Evolutionary conservation across 2,888 invertebrate species (phyloP).

Genomic region (Sminthurinus aureus): DNA sequence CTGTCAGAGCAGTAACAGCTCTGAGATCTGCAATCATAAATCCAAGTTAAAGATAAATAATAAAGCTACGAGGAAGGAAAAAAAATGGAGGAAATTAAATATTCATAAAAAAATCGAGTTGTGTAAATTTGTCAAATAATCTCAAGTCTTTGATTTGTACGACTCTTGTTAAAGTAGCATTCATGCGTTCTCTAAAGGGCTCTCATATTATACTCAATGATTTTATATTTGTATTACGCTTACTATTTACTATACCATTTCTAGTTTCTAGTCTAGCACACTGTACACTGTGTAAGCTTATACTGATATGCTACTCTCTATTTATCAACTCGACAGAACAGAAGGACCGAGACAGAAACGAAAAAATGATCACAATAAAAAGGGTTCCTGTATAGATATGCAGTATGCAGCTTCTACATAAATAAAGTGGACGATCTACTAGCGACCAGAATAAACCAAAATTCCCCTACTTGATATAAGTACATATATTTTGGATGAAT

Average conservation of each 20-base stretch:
- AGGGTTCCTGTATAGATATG: not conserved
- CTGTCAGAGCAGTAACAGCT: not conserved
- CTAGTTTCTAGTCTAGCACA: too few species aligned
- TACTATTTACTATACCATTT: too few species aligned
- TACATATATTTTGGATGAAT: not conserved
- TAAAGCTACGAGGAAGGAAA: not conserved
- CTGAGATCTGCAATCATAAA: not conserved
- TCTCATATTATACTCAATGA: constrained; percentile 5
- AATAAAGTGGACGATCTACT: not conserved
- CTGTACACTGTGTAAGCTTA: too few species aligned
- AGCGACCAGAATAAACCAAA: not conserved
- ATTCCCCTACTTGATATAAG: not conserved
- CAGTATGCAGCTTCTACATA: not conserved
- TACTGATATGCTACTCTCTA: not conserved
- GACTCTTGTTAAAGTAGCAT: too few species aligned
- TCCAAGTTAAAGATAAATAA: not conserved
- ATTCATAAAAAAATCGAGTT: constrained; percentile 10
- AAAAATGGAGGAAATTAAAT: not conserved
- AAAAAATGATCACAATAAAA: not conserved
- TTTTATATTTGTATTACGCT: not conserved
- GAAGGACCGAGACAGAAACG: not conserved
- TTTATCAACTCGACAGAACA: not conserved
- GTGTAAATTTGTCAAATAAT: constrained; percentile 36
- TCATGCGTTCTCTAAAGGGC: constrained; percentile 4
- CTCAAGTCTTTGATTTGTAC: constrained; percentile 19